phyloP scores from a whole-genome alignment of 1,140 invertebrate species.

The Drosophila bocqueti region DNA sequence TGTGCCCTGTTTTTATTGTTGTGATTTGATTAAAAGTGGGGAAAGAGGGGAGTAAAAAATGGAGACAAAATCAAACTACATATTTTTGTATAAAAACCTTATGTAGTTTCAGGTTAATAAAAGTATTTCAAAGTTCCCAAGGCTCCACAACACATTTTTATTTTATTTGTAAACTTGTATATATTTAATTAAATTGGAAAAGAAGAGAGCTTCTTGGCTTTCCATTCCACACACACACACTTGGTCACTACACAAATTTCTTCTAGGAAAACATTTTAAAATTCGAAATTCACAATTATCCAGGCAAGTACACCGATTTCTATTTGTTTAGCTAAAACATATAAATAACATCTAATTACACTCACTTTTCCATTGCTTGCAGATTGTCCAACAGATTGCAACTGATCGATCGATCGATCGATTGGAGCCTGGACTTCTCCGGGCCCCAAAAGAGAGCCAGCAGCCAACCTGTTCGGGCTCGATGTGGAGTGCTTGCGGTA shows the following conservation, averaged over 20 bases:
- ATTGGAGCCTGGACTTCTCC: background rate
- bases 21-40: background rate
- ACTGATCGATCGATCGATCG: slow-evolving; percentile 16
- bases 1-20: too few species aligned
- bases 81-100: background rate
- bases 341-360: background rate
- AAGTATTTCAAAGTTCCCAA: background rate
- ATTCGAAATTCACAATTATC: background rate
- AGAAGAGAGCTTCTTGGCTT: background rate
- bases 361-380: slow-evolving; percentile 17
- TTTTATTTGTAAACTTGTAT: background rate
- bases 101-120: background rate
- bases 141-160: too few species aligned
- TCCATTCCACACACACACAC: background rate
- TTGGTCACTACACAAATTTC: background rate
- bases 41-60: background rate
- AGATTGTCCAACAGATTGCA: slow-evolving; percentile 14
- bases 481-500: background rate
- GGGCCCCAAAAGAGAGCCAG: too few species aligned
- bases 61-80: background rate
- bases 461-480: slow-evolving; percentile 19
- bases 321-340: background rate
- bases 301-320: background rate
- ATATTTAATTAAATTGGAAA: background rate
- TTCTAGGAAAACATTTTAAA: background rate